phyloP scores from a whole-genome alignment of 2,113 vertebrate genomes.

The Pluvianellus socialis region DNA sequence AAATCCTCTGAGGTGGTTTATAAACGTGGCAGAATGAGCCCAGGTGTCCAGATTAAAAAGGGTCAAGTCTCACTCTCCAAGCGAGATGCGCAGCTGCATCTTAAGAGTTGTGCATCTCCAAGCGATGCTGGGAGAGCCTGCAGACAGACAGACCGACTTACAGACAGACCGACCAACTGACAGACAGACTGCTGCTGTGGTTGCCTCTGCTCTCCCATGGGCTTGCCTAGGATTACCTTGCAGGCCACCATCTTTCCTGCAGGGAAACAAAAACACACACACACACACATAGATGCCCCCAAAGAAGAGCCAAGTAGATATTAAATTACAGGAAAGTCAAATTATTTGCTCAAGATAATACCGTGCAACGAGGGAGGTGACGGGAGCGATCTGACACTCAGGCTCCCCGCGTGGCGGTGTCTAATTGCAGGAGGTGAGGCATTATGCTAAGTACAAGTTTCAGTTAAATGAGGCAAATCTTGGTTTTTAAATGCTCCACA shows the following conservation, averaged over 20 bases:
- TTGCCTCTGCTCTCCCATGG: not conserved
- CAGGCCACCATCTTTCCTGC: not conserved
- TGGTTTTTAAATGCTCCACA: not conserved
- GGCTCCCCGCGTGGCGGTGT: not conserved
- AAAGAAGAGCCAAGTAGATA: not conserved
- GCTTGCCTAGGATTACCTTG: not conserved
- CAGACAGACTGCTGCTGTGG: not conserved
- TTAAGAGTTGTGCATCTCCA: not conserved
- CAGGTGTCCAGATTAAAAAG: not conserved
- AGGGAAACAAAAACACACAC: not conserved
- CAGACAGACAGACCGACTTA: not conserved
- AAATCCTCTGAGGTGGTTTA: not conserved
- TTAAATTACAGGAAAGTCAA: not conserved
- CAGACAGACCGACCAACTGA: too few species aligned
- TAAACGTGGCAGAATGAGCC: not conserved
- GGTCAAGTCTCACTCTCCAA: not conserved
- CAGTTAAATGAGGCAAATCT: not conserved
- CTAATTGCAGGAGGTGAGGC: not conserved
- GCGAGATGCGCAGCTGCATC: accelerated
- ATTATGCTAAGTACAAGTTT: not conserved
- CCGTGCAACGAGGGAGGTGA: accelerated
- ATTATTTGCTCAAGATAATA: not conserved
- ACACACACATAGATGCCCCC: too few species aligned
- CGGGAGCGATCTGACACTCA: accelerated
- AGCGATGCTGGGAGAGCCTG: not conserved